Evolutionary conservation across 1,140 invertebrate species (phyloP).

Genomic region (Drosophila mayri): DNA sequence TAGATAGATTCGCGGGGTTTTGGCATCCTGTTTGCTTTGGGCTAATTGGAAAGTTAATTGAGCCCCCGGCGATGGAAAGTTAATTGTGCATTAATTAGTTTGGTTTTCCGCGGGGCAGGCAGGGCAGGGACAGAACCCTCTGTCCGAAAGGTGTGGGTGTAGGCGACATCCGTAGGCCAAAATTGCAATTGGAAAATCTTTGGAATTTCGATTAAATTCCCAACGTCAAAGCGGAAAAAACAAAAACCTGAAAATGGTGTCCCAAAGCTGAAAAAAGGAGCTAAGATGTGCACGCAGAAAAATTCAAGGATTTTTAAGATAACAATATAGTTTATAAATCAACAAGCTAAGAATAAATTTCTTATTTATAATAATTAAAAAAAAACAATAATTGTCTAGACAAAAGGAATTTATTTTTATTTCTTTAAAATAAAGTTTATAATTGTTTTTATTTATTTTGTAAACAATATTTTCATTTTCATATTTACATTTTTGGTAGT

Average conservation of each 20-base stretch:
- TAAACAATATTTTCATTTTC: neutral
- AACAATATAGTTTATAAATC: neutral
- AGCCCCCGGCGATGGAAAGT: constrained; percentile 19
- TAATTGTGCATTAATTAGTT: constrained; percentile 40
- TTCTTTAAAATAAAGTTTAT: neutral
- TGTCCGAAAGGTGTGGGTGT: neutral
- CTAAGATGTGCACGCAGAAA: constrained; percentile 1
- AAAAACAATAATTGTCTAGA: too few relatives aligned
- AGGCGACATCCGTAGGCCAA: constrained; percentile 10
- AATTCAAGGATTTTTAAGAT: neutral
- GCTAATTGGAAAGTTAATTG: constrained; percentile 50
- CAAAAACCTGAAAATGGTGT: constrained; percentile 26
- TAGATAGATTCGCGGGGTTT: constrained; percentile 19
- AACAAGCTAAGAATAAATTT: neutral
- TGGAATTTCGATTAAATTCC: constrained; percentile 71
- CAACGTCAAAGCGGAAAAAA: constrained; percentile 32
- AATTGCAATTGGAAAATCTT: constrained; percentile 58
- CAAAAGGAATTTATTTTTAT: neutral
- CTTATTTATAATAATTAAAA: neutral
- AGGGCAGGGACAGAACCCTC: neutral
- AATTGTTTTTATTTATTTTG: neutral
- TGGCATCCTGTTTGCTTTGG: constrained; percentile 31
- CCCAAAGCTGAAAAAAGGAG: constrained; percentile 5
- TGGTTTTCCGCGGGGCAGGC: neutral
- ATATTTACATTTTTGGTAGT: neutral